A percentile compares a stretch with the other conserved stretches of the same genome.
These are phyloP conservation scores for Onthophagus taurus DNA, from an alignment of 1,140 invertebrate genomes.

Conservation along the genomic window DNA sequence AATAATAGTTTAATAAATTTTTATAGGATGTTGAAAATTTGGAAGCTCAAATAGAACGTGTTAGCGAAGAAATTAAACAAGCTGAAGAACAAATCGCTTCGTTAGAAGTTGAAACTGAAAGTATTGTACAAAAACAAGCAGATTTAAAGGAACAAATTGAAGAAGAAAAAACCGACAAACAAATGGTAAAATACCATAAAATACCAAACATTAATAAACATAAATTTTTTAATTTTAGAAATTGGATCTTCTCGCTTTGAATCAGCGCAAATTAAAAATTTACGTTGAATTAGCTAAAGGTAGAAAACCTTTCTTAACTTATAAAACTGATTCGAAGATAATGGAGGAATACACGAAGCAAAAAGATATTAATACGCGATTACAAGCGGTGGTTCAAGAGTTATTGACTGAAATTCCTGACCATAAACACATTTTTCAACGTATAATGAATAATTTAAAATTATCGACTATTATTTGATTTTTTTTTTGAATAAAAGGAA, in stretches of 20 bases:
- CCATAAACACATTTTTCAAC: conserved; percentile 39
- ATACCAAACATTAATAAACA: neutral
- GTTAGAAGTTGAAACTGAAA: conserved; percentile 26
- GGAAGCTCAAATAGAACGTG: conserved; percentile 19
- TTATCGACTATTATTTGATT: conserved; percentile 12
- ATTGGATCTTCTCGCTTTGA: conserved; percentile 49
- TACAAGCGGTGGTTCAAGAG: conserved; percentile 44
- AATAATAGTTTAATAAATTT: too few relatives aligned
- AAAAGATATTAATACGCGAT: conserved; percentile 39
- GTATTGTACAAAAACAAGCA: conserved; percentile 17
- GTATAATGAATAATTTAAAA: conserved; percentile 45
- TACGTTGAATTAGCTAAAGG: conserved; percentile 42
- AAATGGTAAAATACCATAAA: conserved; percentile 38
- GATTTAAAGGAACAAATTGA: conserved; percentile 35
- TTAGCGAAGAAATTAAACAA: conserved; percentile 20
- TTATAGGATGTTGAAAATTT: conserved; percentile 13
- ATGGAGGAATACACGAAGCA: conserved; percentile 42
- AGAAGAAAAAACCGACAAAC: conserved; percentile 38
- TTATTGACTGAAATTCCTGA: conserved; percentile 48
- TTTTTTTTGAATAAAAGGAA: neutral
- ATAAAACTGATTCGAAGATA: conserved; percentile 40
- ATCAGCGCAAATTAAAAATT: conserved; percentile 47
- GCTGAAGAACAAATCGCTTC: conserved; percentile 26
- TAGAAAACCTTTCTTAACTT: conserved; percentile 39
- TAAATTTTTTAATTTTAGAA: conserved; percentile 38